Percentiles rank a stretch among this genome's conserved stretches.
Evolutionary conservation across 2,888 invertebrate species (phyloP).

Genomic region (Tachina fera): DNA sequence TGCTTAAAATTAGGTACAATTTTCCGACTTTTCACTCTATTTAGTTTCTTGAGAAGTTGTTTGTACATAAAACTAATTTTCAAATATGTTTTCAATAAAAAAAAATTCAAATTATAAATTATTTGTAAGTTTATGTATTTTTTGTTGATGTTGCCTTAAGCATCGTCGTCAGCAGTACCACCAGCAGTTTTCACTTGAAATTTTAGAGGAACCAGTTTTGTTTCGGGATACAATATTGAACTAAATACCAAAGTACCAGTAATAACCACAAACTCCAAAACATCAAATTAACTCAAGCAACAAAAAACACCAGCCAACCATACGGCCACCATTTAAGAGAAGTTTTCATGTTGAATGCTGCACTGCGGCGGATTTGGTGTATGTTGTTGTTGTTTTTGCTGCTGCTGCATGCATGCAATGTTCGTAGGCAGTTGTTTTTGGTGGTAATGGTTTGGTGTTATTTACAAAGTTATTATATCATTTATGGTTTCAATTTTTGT

Average conservation of each 20-base stretch:
- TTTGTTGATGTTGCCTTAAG: constrained; percentile 23
- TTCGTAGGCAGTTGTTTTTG: constrained; percentile 13
- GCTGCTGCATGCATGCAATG: not conserved
- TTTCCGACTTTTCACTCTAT: constrained; percentile 16
- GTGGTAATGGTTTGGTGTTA: constrained; percentile 60
- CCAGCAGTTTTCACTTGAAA: constrained; percentile 59
- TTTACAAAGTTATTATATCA: constrained; percentile 67
- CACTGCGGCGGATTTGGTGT: not conserved
- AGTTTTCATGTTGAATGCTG: constrained; percentile 35
- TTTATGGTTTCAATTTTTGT: constrained; percentile 50
- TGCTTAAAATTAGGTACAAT: constrained; percentile 6
- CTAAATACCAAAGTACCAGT: constrained; percentile 67
- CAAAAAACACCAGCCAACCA: constrained; percentile 6
- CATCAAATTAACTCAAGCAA: constrained; percentile 22
- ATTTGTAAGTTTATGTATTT: constrained; percentile 24
- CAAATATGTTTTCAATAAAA: not conserved
- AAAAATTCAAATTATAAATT: not conserved
- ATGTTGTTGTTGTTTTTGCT: not conserved
- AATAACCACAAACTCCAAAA: constrained; percentile 38
- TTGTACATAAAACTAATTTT: constrained; percentile 9
- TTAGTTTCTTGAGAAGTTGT: not conserved
- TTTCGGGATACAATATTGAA: constrained; percentile 67
- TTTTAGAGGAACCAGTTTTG: constrained; percentile 65
- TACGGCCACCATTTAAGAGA: constrained; percentile 25
- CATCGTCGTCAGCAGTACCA: not conserved